Percentiles rank a stretch among this genome's conserved stretches.
These are phyloP conservation scores for Trypoxylus dichotomus DNA, from an alignment of 1,140 invertebrate species.

Conservation along the genomic window DNA sequence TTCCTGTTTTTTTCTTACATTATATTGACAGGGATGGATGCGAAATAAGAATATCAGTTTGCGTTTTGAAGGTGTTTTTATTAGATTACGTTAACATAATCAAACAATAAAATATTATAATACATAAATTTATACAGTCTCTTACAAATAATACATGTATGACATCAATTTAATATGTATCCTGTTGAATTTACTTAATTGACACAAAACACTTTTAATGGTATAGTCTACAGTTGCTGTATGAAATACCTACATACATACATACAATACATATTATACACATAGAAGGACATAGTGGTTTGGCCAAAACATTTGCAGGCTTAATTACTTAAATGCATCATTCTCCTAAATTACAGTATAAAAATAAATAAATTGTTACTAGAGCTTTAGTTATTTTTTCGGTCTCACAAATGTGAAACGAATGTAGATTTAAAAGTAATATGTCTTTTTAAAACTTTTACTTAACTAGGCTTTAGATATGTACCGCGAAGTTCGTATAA, in stretches of 20 bases:
- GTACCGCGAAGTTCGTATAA: not conserved
- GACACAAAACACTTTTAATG: not conserved
- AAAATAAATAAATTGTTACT: conserved; percentile 22
- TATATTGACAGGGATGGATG: not conserved
- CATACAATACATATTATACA: conserved; percentile 2
- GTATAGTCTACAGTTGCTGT: not conserved
- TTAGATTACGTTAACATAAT: not conserved
- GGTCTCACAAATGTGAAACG: not conserved
- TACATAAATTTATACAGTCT: conserved; percentile 13
- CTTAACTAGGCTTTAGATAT: not conserved
- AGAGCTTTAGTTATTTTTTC: conserved; percentile 3
- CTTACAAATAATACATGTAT: conserved; percentile 2
- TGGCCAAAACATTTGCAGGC: not conserved
- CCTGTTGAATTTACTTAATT: not conserved
- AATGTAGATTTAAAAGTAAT: not conserved
- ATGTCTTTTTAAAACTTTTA: not conserved
- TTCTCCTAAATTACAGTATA: conserved; percentile 18
- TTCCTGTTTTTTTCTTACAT: not conserved
- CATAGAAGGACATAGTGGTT: not conserved
- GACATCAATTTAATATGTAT: not conserved
- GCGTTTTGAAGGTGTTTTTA: not conserved
- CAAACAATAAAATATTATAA: conserved; percentile 14
- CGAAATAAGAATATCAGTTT: not conserved
- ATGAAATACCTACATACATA: not conserved
- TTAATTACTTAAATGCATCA: conserved; percentile 12